These are phyloP conservation scores for Falco berigora DNA, from an alignment of 2,797 vertebrate species.

Conservation along the genomic window DNA sequence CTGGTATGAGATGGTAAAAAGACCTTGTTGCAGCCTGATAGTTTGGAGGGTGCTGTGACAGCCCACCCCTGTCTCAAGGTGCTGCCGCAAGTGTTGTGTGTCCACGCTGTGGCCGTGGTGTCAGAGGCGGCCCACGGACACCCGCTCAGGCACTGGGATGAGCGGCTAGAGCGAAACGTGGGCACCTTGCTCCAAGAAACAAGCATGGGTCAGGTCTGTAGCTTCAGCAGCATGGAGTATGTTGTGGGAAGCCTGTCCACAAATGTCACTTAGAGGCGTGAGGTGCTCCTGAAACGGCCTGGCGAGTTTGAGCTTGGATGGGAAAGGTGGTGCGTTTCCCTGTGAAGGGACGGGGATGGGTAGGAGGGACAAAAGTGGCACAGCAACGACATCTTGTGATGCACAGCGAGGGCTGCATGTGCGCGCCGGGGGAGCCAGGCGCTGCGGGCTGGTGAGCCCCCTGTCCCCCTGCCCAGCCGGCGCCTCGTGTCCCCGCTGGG, in stretches of 20 bases:
- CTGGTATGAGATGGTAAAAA: too few relatives aligned
- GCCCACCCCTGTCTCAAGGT: fast-evolving
- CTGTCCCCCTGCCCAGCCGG: background rate
- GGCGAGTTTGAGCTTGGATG: background rate
- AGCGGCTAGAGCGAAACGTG: fast-evolving
- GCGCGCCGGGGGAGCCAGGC: fast-evolving
- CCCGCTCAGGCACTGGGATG: fast-evolving
- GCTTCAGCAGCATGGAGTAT: fast-evolving
- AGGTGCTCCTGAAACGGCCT: background rate
- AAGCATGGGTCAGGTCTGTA: background rate
- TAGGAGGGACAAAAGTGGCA: background rate
- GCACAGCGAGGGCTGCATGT: background rate
- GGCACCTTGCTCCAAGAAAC: too few relatives aligned
- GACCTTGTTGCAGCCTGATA: too few relatives aligned
- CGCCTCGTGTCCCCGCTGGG: fast-evolving
- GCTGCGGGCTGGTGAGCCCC: background rate
- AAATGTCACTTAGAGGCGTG: background rate
- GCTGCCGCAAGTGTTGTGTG: background rate
- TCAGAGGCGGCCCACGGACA: fast-evolving
- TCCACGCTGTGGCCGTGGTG: fast-evolving
- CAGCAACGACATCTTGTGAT: constrained; percentile 63
- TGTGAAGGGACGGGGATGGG: background rate
- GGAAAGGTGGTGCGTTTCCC: background rate
- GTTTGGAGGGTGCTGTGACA: too few relatives aligned
- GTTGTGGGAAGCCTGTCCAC: background rate